These are phyloP conservation scores for Tinea pellionella DNA, from an alignment of 2,888 invertebrate genomes.

Conservation along the genomic window DNA sequence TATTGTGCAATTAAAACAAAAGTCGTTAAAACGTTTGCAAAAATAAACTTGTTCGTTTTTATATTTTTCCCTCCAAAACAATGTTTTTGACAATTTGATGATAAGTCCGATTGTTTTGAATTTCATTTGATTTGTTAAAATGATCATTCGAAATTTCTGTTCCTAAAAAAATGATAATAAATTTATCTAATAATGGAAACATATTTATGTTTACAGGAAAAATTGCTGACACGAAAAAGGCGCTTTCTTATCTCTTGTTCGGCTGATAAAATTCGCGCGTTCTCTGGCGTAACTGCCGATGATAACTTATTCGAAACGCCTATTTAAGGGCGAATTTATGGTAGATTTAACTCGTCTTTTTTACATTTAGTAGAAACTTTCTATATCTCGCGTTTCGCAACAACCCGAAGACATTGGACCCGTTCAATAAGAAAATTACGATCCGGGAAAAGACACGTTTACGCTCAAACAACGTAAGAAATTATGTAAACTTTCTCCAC, in stretches of 20 bases:
- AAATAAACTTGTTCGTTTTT: not conserved
- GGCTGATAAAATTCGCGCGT: conserved; percentile 44
- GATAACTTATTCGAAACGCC: conserved; percentile 55
- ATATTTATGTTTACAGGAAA: conserved; percentile 25
- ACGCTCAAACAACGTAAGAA: not conserved
- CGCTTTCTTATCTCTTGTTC: conserved; percentile 28
- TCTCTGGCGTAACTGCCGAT: conserved; percentile 46
- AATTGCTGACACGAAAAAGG: conserved; percentile 22
- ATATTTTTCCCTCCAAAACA: not conserved
- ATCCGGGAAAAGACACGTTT: not conserved
- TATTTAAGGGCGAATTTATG: conserved; percentile 50
- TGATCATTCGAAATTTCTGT: not conserved
- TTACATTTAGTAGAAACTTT: conserved; percentile 32
- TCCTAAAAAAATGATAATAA: not conserved
- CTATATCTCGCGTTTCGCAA: conserved; percentile 21
- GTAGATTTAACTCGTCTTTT: conserved; percentile 55
- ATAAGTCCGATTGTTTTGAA: not conserved
- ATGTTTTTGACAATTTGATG: not conserved
- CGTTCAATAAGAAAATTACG: not conserved
- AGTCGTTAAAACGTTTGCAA: not conserved
- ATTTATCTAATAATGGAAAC: conserved; percentile 12
- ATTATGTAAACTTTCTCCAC: not conserved
- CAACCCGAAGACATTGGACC: not conserved
- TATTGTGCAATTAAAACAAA: not conserved
- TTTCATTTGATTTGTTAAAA: not conserved